These are phyloP conservation scores for Glaucomys volans DNA, from an alignment of 2,113 vertebrate species.

Conservation along the genomic window DNA sequence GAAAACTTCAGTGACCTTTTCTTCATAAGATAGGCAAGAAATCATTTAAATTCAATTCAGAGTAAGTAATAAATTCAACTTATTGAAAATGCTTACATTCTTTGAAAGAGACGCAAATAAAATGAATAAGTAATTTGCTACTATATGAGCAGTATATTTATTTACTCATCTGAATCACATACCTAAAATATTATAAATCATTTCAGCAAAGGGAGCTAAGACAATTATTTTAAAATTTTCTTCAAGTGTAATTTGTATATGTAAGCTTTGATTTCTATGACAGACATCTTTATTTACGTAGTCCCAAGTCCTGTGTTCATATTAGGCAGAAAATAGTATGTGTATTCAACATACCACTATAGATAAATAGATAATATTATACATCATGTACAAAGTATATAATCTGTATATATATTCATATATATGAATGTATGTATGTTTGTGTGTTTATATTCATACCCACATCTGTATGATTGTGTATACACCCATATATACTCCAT, in stretches of 20 bases:
- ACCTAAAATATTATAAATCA: slow-evolving; percentile 26
- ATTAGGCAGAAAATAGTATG: background rate
- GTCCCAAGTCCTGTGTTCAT: background rate
- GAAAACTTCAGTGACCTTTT: slow-evolving; percentile 54
- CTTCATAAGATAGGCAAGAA: background rate
- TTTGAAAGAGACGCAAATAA: slow-evolving; percentile 13
- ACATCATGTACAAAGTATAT: background rate
- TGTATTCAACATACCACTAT: background rate
- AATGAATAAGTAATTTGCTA: slow-evolving; percentile 8
- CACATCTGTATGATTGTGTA: too few relatives aligned
- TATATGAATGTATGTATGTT: too few relatives aligned
- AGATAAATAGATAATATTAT: background rate
- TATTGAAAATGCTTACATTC: slow-evolving; percentile 42
- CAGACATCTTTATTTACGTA: background rate
- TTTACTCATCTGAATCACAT: background rate
- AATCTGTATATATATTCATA: background rate
- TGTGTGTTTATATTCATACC: too few relatives aligned
- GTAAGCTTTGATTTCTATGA: background rate
- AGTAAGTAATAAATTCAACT: slow-evolving; percentile 25
- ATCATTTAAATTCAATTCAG: slow-evolving; percentile 50
- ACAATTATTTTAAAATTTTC: background rate
- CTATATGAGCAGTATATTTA: background rate
- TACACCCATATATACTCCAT: background rate
- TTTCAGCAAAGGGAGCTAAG: background rate
- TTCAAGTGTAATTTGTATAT: background rate